These are phyloP conservation scores for Petrocephalus schoutedeni DNA, from an alignment of 2,797 vertebrate genomes.

Conservation along the genomic window DNA sequence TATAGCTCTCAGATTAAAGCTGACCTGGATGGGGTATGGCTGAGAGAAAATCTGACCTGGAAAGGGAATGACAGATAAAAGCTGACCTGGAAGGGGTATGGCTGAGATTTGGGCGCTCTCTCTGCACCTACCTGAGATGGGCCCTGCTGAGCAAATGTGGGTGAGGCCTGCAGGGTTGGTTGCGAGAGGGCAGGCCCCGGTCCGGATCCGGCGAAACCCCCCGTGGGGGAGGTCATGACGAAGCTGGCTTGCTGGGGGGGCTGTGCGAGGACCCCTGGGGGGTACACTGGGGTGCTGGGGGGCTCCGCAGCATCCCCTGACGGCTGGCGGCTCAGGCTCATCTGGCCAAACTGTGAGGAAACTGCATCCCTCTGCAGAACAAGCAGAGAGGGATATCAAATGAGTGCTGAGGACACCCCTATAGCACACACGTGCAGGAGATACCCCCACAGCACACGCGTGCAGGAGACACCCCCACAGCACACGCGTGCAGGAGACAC, in stretches of 20 bases:
- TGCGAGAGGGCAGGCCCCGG: conserved; percentile 59
- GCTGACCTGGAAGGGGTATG: background rate
- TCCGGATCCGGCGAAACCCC: conserved; percentile 59
- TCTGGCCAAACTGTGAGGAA: conserved; percentile 75
- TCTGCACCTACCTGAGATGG: conserved; percentile 69
- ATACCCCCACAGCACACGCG: too few relatives aligned
- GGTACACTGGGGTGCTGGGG: conserved; percentile 54
- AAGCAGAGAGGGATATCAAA: background rate
- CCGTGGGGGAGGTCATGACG: conserved; percentile 56
- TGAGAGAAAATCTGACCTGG: background rate
- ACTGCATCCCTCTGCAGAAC: conserved; percentile 78
- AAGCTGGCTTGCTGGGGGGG: conserved; percentile 57
- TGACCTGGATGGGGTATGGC: too few relatives aligned
- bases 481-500: background rate
- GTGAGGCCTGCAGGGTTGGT: conserved; percentile 61
- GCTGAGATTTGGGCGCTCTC: background rate
- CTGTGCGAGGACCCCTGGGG: conserved; percentile 62
- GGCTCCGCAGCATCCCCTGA: conserved; percentile 71
- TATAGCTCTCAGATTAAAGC: background rate
- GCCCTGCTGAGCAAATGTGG: conserved; percentile 64
- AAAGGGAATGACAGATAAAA: background rate
- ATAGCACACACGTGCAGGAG: background rate
- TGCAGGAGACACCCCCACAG: background rate
- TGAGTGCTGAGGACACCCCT: background rate
- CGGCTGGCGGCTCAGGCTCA: conserved; percentile 77